Base-by-base conservation (phyloP, 2,888 invertebrate species). In the Pandemis cinnamomeana region DNA sequence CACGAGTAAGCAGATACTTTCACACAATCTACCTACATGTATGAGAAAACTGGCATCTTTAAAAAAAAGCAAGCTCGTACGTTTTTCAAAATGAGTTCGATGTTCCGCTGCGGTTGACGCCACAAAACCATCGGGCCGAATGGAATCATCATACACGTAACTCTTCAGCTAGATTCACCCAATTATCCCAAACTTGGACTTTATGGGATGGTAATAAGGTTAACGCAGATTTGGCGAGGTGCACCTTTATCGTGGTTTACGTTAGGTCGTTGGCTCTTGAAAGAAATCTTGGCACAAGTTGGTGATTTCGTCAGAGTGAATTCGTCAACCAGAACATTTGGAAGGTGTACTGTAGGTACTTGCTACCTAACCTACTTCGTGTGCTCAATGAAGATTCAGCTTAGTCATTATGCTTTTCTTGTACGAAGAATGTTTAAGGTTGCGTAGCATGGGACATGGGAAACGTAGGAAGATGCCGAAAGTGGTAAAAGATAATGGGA, bases 231-330 rank as follows among this genome's bases (percentile, higher is more conserved):
- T 51, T 71, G 0, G 11, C 48, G n/a, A 36, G n/a, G 66, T 73
- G 73, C 77, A 80, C 77, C 75, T 71, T 72, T 77, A 82, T 79
- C 76, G 75, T 79, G 80, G 86, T 79, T 78, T 76, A 78, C 79
- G 81, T 83, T 83, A 89, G 92, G 92, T 92, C 92, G 88, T 90
- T 92, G 92, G 86, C 92, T 89, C 89, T 88, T 85, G 80, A 87
- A 90, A 90, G 88, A 91, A 91, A 91, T 90, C 89, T 92, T 92
- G 92, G 92, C 91, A 92, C 85, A 85, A 80, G 85, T 81, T 83
- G 77, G 80, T 84, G 87, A 88, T 91, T 91, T 91, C 91, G 90
- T 91, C 91, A 91, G 87, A 87, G 85, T 83, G 87, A 88, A 88
- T 89, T 88, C 86, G 90, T 91, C 88, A 89, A 89, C 88, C 88